Conservation (phyloP, 2,888 invertebrate species). For the Nysson spinosus region DNA sequence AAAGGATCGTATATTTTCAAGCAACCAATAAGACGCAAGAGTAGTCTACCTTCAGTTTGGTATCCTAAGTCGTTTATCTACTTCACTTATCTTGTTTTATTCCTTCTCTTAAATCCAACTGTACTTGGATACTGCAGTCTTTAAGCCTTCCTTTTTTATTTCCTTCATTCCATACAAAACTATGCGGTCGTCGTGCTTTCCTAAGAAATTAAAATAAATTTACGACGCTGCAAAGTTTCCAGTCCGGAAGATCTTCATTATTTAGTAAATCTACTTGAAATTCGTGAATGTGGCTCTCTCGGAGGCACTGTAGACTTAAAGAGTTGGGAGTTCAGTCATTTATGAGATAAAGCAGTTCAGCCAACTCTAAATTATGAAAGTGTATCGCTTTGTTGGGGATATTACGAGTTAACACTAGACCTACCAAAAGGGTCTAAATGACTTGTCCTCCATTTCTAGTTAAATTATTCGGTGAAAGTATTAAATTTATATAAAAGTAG, state of each 20-base stretch:
- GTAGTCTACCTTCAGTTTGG: slow-evolving; percentile 2
- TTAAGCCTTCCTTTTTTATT: slow-evolving; percentile 21
- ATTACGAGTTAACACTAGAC: slow-evolving; percentile 28
- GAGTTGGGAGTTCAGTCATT: slow-evolving; percentile 25
- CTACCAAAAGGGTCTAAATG: too few relatives aligned
- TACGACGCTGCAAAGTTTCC: slow-evolving; percentile 43
- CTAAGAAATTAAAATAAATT: slow-evolving; percentile 56
- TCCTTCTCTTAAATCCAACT: slow-evolving; percentile 14
- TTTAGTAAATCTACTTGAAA: slow-evolving; percentile 59
- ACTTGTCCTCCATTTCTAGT: too few relatives aligned
- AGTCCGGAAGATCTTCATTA: slow-evolving; percentile 37
- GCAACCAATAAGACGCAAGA: too few relatives aligned
- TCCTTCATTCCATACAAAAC: slow-evolving; percentile 29
- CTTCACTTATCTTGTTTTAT: not conserved
- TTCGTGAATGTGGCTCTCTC: slow-evolving; percentile 42
- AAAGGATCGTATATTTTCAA: too few relatives aligned
- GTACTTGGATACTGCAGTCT: not conserved
- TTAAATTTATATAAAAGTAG: too few relatives aligned
- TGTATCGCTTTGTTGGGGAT: slow-evolving; percentile 45
- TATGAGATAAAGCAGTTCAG: slow-evolving; percentile 29
- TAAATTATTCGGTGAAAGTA: too few relatives aligned
- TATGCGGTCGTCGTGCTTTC: slow-evolving; percentile 4
- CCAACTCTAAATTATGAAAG: slow-evolving; percentile 44
- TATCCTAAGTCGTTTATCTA: slow-evolving; percentile 3
- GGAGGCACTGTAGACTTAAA: slow-evolving; percentile 24